Evolutionary conservation across 1,140 invertebrate genomes (phyloP).

Genomic region (Caenorhabditis latens): DNA sequence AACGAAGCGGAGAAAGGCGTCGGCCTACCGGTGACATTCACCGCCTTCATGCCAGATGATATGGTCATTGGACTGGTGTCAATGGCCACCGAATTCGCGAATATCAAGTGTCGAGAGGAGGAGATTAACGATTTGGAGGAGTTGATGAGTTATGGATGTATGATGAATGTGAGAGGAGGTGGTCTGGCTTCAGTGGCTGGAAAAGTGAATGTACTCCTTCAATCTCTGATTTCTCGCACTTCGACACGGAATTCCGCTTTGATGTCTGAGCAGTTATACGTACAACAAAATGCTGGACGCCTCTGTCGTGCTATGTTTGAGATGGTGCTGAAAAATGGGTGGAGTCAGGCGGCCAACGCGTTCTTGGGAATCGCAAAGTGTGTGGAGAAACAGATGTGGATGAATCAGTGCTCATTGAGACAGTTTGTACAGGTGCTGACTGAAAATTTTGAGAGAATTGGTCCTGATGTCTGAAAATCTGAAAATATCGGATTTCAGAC

Average conservation of each 20-base stretch:
- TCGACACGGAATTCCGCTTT: conserved; percentile 73
- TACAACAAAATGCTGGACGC: conserved; percentile 85
- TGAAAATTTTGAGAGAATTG: too few species aligned
- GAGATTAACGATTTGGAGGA: conserved; percentile 91
- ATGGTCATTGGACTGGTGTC: conserved; percentile 91
- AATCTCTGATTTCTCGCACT: conserved; percentile 73
- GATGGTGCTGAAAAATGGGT: conserved; percentile 89
- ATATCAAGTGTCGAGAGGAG: conserved; percentile 94
- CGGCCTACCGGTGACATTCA: conserved; percentile 78
- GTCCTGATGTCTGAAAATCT: too few species aligned
- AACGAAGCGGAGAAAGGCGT: conserved; percentile 16
- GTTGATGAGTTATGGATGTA: conserved; percentile 84
- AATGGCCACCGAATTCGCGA: conserved; percentile 92
- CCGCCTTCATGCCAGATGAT: conserved; percentile 87
- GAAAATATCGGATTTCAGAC: too few species aligned
- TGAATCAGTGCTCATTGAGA: conserved; percentile 86
- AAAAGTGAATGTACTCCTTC: conserved; percentile 97
- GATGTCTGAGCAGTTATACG: conserved; percentile 70
- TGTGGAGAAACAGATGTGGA: conserved; percentile 88
- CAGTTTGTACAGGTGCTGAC: conserved; percentile 84
- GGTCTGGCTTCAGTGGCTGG: conserved; percentile 90
- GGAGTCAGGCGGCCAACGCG: conserved; percentile 87
- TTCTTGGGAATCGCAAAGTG: conserved; percentile 86
- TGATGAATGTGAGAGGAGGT: conserved; percentile 84
- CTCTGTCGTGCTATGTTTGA: conserved; percentile 94